Percentiles rank a stretch among this genome's conserved stretches.
phyloP scores from a whole-genome alignment of 1,140 invertebrate species.

The Holcopasites calliopsidis region DNA sequence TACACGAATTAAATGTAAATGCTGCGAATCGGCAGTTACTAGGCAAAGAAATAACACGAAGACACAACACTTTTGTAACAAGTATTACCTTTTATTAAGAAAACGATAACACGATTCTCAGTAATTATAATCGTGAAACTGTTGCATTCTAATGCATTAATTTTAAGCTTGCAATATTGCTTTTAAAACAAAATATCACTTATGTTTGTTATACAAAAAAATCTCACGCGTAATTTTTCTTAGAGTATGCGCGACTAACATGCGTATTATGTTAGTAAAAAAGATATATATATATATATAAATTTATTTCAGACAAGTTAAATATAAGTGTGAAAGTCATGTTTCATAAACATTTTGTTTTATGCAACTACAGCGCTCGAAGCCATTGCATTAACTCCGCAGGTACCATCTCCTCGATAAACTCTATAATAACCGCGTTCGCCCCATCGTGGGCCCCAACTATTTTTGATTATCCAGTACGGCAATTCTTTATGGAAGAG shows the following conservation, averaged over 20 bases:
- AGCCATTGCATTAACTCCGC: constrained; percentile 95
- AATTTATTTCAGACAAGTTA: constrained; percentile 43
- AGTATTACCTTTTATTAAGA: constrained; percentile 24
- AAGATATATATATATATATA: too few species aligned
- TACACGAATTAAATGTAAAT: background rate
- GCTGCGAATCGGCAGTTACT: background rate
- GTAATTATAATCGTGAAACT: constrained; percentile 21
- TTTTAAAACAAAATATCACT: background rate
- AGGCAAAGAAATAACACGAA: background rate
- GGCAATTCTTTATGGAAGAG: constrained; percentile 90
- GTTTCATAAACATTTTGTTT: constrained; percentile 32
- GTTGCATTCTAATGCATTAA: background rate
- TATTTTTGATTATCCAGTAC: constrained; percentile 97
- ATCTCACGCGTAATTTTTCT: background rate
- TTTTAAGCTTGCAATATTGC: background rate
- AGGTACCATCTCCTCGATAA: constrained; percentile 96
- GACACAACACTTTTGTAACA: constrained; percentile 14
- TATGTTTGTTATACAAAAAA: background rate
- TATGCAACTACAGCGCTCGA: constrained; percentile 90
- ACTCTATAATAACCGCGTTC: constrained; percentile 96
- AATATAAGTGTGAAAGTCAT: constrained; percentile 36
- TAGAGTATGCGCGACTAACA: constrained; percentile 8
- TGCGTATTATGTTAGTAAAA: constrained; percentile 48
- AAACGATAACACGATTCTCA: constrained; percentile 1
- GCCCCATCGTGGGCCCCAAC: constrained; percentile 93